Conservation (phyloP, 2,113 vertebrate species). For the Anolis carolinensis region DNA sequence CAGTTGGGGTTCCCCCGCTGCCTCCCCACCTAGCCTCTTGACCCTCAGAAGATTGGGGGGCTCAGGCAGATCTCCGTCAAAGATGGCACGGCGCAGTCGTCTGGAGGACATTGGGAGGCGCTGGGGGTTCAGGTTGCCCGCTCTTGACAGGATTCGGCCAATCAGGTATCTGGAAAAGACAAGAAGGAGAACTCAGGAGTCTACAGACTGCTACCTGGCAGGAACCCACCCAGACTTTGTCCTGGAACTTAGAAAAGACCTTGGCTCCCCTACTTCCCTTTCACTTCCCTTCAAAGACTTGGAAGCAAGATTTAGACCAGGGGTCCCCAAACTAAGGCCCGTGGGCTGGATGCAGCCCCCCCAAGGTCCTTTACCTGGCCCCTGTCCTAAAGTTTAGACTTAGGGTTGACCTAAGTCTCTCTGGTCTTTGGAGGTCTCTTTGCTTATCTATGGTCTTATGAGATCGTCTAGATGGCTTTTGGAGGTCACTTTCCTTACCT, state of each 20-base stretch:
- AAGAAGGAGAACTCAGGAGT: not conserved
- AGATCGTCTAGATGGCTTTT: too few species aligned
- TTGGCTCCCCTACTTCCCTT: not conserved
- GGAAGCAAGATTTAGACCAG: not conserved
- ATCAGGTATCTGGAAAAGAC: constrained; percentile 30
- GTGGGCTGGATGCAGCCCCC: too few species aligned
- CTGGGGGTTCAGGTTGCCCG: not conserved
- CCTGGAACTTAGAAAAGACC: not conserved
- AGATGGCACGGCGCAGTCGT: constrained; percentile 23
- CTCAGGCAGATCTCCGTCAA: constrained; percentile 24
- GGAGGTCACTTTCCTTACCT: too few species aligned
- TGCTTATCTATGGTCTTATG: too few species aligned
- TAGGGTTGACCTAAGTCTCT: too few species aligned
- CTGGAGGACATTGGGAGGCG: not conserved
- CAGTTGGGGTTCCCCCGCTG: not conserved
- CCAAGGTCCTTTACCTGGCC: too few species aligned
- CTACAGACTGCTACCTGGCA: not conserved
- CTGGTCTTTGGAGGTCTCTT: too few species aligned
- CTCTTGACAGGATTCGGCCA: constrained; percentile 21
- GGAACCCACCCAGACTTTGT: not conserved
- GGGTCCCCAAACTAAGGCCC: too few species aligned
- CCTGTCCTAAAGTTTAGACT: too few species aligned
- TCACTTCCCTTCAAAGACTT: not conserved
- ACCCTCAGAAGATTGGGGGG: constrained; percentile 33
- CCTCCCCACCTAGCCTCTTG: constrained; percentile 24